phyloP scores from a whole-genome alignment of 1,140 invertebrate species.

The Achroia grisella region DNA sequence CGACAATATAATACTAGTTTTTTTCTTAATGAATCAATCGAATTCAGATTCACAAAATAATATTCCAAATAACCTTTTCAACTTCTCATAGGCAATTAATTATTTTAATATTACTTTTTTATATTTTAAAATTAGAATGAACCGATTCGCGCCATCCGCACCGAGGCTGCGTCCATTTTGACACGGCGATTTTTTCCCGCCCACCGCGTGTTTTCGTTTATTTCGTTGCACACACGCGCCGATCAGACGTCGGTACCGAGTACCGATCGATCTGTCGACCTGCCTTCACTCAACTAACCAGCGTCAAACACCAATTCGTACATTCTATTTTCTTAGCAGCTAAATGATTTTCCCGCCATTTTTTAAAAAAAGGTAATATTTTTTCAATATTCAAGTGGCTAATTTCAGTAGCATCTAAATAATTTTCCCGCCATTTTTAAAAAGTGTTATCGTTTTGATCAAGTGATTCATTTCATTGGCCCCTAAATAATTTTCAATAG shows the following conservation, averaged over 20 bases:
- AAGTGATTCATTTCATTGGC: too few relatives aligned
- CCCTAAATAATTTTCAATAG: too few relatives aligned
- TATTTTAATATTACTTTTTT: neutral
- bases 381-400: too few relatives aligned
- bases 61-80: neutral
- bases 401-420: too few relatives aligned
- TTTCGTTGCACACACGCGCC: slow-evolving; percentile 53
- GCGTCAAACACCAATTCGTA: too few relatives aligned
- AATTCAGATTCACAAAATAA: neutral
- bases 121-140: neutral
- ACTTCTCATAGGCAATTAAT: neutral
- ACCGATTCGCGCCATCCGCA: slow-evolving; percentile 13
- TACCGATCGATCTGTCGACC: slow-evolving; percentile 58
- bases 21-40: too few relatives aligned
- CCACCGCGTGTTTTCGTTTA: slow-evolving; percentile 55
- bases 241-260: slow-evolving; percentile 36
- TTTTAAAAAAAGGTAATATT: too few relatives aligned
- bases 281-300: slow-evolving; percentile 5
- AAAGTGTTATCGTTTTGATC: too few relatives aligned
- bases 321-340: too few relatives aligned
- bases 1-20: too few relatives aligned
- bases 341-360: too few relatives aligned
- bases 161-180: slow-evolving; percentile 53
- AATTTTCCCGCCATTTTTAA: too few relatives aligned
- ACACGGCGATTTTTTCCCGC: slow-evolving; percentile 55